A percentile compares a stretch with the other conserved stretches of the same genome.
These are phyloP conservation scores for Tipula helvola DNA, from an alignment of 2,888 invertebrate genomes.

Conservation along the genomic window DNA sequence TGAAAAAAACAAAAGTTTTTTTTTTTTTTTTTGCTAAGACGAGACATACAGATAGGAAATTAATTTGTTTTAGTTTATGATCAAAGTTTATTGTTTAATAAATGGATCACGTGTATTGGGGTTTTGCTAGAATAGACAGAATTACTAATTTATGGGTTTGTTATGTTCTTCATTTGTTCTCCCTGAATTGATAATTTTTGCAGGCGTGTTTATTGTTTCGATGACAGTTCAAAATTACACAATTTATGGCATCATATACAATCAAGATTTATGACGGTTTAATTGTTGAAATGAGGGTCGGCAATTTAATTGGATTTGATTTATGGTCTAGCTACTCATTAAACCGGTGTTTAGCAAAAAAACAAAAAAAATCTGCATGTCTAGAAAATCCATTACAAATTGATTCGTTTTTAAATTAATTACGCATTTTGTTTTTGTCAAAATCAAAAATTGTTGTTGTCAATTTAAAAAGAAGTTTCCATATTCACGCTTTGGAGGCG, in stretches of 20 bases:
- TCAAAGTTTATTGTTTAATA: constrained; percentile 9
- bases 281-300: not conserved
- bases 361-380: no score
- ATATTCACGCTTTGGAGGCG: no score
- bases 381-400: no score
- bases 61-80: constrained; percentile 9
- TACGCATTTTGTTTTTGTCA: no score
- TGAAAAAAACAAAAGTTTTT: not conserved
- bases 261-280: not conserved
- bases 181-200: not conserved
- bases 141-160: not conserved
- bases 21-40: not conserved
- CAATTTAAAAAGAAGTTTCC: no score
- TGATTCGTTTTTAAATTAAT: no score
- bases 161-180: not conserved
- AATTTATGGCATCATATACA: not conserved
- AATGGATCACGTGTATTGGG: constrained; percentile 8
- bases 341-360: no score
- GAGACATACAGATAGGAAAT: not conserved
- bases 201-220: not conserved
- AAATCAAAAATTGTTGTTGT: no score
- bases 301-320: not conserved
- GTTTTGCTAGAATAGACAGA: not conserved
- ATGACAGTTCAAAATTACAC: not conserved
- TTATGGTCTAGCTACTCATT: no score